Conservation (phyloP, 2,888 invertebrate genomes). For the Helleia helle region DNA sequence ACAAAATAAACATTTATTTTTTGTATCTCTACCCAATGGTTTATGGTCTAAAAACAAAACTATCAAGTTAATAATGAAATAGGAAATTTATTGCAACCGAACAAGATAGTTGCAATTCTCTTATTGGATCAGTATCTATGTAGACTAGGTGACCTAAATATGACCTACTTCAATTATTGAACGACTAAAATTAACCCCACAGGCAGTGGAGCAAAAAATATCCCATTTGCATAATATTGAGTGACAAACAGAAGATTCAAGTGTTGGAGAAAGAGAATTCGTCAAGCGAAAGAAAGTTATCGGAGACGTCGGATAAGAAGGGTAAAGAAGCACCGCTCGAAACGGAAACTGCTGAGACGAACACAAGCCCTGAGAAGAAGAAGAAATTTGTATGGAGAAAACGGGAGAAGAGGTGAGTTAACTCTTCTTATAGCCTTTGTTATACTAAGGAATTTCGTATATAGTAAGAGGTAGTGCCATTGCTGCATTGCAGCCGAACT, state of each 20-base stretch:
- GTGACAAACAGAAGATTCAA: constrained; percentile 63
- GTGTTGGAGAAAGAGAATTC: constrained; percentile 54
- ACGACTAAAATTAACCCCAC: constrained; percentile 18
- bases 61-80: constrained; percentile 12
- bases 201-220: constrained; percentile 95
- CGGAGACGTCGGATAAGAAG: constrained; percentile 40
- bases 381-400: constrained; percentile 61
- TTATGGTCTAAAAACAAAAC: no score
- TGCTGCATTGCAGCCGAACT: no score
- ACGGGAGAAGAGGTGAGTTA: constrained; percentile 54
- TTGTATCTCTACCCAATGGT: no score
- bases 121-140: not conserved
- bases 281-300: constrained; percentile 38
- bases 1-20: no score
- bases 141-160: constrained; percentile 5
- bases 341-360: constrained; percentile 60
- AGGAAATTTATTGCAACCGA: not conserved
- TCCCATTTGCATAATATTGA: constrained; percentile 85
- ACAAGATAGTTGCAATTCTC: no score
- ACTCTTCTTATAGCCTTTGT: no score
- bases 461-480: no score
- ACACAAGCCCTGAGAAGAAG: constrained; percentile 59
- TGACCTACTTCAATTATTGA: not conserved
- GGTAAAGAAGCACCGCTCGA: constrained; percentile 43
- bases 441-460: no score